Evolutionary conservation across 2,888 invertebrate genomes (phyloP).

Genomic region (Liposcelis brunnea): DNA sequence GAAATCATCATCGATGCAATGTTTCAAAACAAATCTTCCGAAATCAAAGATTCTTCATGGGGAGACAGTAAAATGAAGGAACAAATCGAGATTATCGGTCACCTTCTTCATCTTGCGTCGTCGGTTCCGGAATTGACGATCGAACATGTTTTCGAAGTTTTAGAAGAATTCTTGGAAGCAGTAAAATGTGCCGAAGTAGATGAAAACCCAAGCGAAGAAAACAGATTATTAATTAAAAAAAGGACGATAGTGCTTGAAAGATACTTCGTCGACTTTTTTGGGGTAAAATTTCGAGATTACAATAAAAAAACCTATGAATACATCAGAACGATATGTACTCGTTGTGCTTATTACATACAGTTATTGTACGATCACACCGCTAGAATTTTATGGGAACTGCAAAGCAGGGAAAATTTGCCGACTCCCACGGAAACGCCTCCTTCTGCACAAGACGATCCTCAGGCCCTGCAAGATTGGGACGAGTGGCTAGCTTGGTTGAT

Average conservation of each 20-base stretch:
- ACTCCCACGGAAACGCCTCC: background rate
- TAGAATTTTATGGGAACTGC: background rate
- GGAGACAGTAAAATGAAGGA: no score
- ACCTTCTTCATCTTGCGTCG: background rate
- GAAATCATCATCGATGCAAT: no score
- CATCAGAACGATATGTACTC: background rate
- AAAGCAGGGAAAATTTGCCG: background rate
- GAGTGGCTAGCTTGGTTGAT: background rate
- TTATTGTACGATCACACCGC: background rate
- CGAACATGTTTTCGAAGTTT: background rate
- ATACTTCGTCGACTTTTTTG: constrained; percentile 4
- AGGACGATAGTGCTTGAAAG: background rate
- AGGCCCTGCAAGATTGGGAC: background rate
- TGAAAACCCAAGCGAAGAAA: background rate
- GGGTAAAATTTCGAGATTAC: background rate
- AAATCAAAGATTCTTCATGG: no score
- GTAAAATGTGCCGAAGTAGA: background rate
- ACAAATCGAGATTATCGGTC: background rate
- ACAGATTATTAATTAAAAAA: background rate
- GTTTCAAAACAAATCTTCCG: no score
- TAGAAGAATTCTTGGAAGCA: background rate
- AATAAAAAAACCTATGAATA: background rate
- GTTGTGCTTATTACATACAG: background rate
- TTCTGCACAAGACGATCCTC: background rate
- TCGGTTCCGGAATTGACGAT: background rate